Evolutionary conservation across 1,140 invertebrate genomes (phyloP), one percentile per base, ranked within the genome.

Genomic region (Chironomus striatipennis): DNA sequence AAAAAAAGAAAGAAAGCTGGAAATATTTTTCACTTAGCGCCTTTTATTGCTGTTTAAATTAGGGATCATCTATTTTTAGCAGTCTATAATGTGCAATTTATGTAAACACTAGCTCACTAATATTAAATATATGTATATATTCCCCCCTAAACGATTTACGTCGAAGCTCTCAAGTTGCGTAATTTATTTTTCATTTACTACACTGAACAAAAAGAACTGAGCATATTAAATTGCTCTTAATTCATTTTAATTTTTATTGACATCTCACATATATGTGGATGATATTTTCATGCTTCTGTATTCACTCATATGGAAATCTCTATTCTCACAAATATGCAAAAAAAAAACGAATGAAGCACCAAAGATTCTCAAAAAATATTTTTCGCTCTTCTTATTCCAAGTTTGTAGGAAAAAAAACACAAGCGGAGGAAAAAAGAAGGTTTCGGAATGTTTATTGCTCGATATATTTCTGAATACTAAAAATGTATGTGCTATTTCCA

Each of bases 401-500:
- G 24, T n/a, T n/a, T n/a, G n/a, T n/a, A n/a, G 5, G 5, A 34
- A 34, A 34, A 34, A 34, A 34, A 34, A 34, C 24, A 34, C 24
- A 34, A 34, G 24, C 1, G 24, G 24, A 34, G 24, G 24, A 34
- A 34, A 34, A 34, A 34, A 34, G 24, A 34, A 57, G n/a, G 12
- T 10, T 57, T n/a, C 12, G 47, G 47, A 57, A 57, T 57, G 47
- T 57, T 57, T 57, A 57, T 57, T 15, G 12, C 47, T 57, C 47
- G 47, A 57, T 57, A 57, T 57, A 15, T 57, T 57, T 57, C n/a
- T 57, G 12, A 57, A 57, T 57, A 57, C 47, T 57, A 57, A 57
- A 57, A 57, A n/a, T 57, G 47, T 57, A n/a, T 57, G 47, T 15
- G 47, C 47, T 57, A 57, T 57, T 57, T 57, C 47, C 47, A 57